phyloP scores from a whole-genome alignment of 2,888 invertebrate genomes.

The Cerceris ruficornis region DNA sequence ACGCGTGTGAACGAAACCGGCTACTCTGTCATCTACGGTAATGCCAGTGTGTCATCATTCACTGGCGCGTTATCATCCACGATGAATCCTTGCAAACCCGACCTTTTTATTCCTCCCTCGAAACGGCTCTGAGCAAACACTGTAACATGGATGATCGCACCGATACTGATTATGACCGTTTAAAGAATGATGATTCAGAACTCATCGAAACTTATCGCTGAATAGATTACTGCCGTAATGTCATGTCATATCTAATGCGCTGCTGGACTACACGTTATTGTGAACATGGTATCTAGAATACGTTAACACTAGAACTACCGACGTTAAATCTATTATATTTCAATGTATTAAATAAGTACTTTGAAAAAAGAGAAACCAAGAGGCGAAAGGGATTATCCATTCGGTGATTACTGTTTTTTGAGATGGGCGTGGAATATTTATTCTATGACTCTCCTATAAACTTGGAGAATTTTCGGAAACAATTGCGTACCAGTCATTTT shows the following conservation, averaged over 20 bases:
- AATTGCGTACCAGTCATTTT: no score
- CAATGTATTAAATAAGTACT: no score
- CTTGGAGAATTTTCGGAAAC: no score
- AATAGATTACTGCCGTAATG: not conserved
- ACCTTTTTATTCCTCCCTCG: constrained; percentile 44
- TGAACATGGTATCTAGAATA: no score
- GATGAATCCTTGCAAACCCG: constrained; percentile 65
- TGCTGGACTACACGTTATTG: no score
- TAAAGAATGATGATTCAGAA: constrained; percentile 49
- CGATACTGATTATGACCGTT: constrained; percentile 41
- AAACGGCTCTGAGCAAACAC: constrained; percentile 50
- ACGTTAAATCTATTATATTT: no score
- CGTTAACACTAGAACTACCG: no score
- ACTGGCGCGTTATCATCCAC: constrained; percentile 64
- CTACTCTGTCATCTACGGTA: constrained; percentile 75
- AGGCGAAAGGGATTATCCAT: no score
- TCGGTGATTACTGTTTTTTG: no score
- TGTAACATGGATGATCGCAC: constrained; percentile 50
- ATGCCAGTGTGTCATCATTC: constrained; percentile 75
- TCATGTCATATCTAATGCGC: not conserved
- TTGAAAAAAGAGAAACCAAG: no score
- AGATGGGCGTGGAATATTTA: no score
- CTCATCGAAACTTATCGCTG: not conserved
- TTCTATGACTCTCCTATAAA: no score
- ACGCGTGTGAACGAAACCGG: constrained; percentile 68